Percentiles rank a stretch among this genome's conserved stretches.
phyloP scores from a whole-genome alignment of 1,140 invertebrate genomes.

The Drosophila pandora region DNA sequence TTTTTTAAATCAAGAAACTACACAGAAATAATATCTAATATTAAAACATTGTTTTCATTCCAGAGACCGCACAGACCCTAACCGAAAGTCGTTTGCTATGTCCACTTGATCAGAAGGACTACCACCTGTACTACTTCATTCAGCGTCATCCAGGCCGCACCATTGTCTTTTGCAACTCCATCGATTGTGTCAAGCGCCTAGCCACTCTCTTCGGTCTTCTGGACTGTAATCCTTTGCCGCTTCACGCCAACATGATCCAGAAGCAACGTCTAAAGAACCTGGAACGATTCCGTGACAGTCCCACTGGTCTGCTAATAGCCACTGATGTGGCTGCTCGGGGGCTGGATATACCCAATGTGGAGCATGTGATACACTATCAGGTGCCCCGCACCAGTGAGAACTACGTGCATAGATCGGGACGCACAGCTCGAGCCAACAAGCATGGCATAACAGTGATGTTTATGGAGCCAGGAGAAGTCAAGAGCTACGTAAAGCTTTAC shows the following conservation, averaged over 20 bases:
- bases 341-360: constrained; percentile 96
- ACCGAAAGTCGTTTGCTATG: constrained; percentile 93
- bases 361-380: constrained; percentile 99
- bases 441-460: constrained; percentile 96
- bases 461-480: constrained; percentile 94
- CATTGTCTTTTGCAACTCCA: constrained; percentile 98
- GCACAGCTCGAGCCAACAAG: constrained; percentile 95
- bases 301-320: constrained; percentile 93
- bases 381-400: constrained; percentile 95
- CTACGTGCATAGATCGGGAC: constrained; percentile 98
- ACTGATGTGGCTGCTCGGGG: constrained; percentile 99
- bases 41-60: not conserved
- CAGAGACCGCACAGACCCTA: constrained; percentile 91
- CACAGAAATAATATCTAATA: rapidly evolving
- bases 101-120: constrained; percentile 93
- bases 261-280: constrained; percentile 97
- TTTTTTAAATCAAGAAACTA: not conserved
- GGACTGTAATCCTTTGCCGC: constrained; percentile 90
- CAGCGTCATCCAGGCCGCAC: constrained; percentile 93
- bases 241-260: constrained; percentile 98
- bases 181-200: constrained; percentile 94
- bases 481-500: constrained; percentile 92
- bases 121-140: constrained; percentile 97
- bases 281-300: constrained; percentile 93
- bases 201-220: constrained; percentile 92